These are phyloP conservation scores for Hemitrygon akajei DNA, from an alignment of 2,797 vertebrate genomes.

Conservation along the genomic window DNA sequence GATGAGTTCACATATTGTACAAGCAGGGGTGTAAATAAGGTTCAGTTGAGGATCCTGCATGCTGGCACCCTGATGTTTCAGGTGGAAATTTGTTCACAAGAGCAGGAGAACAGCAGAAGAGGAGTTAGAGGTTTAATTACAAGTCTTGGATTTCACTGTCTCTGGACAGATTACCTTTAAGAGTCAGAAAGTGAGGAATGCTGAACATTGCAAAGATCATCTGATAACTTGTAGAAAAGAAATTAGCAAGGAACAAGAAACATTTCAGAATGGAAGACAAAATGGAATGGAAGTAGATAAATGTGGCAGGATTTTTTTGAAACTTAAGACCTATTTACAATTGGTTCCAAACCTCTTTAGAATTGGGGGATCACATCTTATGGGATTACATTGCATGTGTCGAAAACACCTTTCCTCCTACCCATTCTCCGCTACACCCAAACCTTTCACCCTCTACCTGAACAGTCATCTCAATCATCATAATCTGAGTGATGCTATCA, in stretches of 20 bases:
- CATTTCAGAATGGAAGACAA: not conserved
- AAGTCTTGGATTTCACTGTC: not conserved
- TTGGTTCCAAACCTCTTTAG: not conserved
- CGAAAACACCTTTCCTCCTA: not conserved
- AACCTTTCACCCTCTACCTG: not conserved
- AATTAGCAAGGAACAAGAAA: not conserved
- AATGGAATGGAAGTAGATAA: not conserved
- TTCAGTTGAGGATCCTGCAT: too few species aligned
- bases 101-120: not conserved
- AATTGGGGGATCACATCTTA: not conserved
- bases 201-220: not conserved
- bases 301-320: not conserved
- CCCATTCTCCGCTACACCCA: not conserved
- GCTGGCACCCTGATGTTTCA: not conserved
- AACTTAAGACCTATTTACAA: not conserved
- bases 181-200: not conserved
- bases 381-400: not conserved
- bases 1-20: too few species aligned
- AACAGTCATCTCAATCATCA: not conserved
- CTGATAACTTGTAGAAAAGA: not conserved
- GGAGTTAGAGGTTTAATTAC: not conserved
- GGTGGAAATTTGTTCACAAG: not conserved
- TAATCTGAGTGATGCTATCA: too few species aligned
- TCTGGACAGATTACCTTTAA: not conserved
- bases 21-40: too few species aligned